Evolutionary conservation across 2,888 invertebrate species (phyloP).

Genomic region (Caenorhabditis drosophilae): DNA sequence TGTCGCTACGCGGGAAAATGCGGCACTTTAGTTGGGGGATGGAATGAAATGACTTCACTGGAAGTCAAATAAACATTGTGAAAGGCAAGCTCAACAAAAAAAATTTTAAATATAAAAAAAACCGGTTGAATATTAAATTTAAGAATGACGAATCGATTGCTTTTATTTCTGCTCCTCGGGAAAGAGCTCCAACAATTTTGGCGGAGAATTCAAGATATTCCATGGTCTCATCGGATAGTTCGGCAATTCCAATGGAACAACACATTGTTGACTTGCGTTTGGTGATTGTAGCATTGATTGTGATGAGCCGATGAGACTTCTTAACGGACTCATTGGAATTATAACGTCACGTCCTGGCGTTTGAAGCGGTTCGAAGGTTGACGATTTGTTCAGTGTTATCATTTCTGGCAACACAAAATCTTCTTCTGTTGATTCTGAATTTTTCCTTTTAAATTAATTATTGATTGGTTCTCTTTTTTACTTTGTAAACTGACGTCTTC

Average conservation of each 20-base stretch:
- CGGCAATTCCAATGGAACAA: background rate
- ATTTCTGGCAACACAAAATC: background rate
- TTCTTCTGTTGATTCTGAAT: background rate
- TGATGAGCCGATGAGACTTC: background rate
- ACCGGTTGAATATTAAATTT: too few species aligned
- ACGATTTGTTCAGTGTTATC: background rate
- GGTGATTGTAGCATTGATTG: background rate
- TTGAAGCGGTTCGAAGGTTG: background rate
- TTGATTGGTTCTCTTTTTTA: background rate
- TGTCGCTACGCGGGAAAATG: too few species aligned
- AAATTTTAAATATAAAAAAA: too few species aligned
- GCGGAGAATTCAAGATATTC: background rate
- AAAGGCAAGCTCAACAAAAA: too few species aligned
- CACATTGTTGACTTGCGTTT: background rate
- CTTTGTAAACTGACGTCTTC: background rate
- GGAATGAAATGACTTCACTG: too few species aligned
- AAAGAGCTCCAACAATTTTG: conserved; percentile 1
- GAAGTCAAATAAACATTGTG: too few species aligned
- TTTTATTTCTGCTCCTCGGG: too few species aligned
- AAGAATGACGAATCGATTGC: too few species aligned
- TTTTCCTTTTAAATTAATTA: background rate
- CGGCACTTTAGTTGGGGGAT: too few species aligned
- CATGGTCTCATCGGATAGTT: background rate
- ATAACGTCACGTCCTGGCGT: background rate
- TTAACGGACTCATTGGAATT: background rate